Conservation (phyloP, 2,888 invertebrate species). For the Eurytoma adleriae region DNA sequence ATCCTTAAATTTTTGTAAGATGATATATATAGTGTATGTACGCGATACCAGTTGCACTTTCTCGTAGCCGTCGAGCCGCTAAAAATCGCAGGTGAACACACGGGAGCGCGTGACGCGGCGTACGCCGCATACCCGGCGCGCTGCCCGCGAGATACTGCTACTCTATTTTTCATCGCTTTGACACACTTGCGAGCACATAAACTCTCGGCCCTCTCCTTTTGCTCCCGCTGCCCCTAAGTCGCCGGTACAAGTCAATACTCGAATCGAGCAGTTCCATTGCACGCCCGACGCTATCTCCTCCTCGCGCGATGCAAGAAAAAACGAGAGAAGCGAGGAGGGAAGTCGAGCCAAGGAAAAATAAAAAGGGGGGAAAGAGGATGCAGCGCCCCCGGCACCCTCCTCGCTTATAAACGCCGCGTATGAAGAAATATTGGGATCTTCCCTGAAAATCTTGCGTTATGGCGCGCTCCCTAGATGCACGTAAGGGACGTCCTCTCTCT, state of each 20-base stretch:
- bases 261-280: conserved; percentile 35
- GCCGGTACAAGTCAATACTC: conserved; percentile 33
- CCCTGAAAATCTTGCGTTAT: conserved; percentile 39
- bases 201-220: background rate
- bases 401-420: conserved; percentile 23
- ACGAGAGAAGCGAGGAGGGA: background rate
- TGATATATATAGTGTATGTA: background rate
- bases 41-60: conserved; percentile 7
- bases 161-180: conserved; percentile 23
- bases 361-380: background rate
- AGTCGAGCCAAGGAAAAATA: background rate
- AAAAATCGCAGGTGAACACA: background rate
- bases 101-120: background rate
- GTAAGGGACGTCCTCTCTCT: conserved; percentile 11
- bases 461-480: background rate
- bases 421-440: conserved; percentile 48
- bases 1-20: background rate
- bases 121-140: too few relatives aligned
- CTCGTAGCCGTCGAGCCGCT: background rate
- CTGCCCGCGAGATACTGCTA: background rate
- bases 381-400: background rate
- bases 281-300: conserved; percentile 7
- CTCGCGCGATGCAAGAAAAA: background rate
- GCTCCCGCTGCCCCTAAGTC: background rate
- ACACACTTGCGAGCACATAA: conserved; percentile 6